Evolutionary conservation across 2,888 invertebrate genomes (phyloP).

Genomic region (Ectemnius lituratus): DNA sequence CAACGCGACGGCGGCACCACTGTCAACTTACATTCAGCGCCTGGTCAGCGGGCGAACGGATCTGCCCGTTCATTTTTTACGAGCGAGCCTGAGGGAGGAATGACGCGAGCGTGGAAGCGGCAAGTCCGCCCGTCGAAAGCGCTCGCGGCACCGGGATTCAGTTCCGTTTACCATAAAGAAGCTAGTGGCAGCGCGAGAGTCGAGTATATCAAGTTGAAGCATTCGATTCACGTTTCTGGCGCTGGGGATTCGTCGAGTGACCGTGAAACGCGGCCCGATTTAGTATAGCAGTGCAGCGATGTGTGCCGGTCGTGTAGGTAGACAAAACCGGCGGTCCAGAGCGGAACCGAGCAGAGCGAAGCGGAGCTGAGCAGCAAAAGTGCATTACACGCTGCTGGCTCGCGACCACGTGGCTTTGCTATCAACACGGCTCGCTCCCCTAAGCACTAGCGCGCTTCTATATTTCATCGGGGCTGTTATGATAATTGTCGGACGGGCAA

Average conservation of each 20-base stretch:
- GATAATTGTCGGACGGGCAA: slow-evolving; percentile 66
- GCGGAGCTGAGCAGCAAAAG: neutral
- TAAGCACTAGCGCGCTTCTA: slow-evolving; percentile 57
- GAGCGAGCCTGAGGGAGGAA: slow-evolving; percentile 11
- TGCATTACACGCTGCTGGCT: slow-evolving; percentile 46
- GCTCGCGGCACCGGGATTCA: no score
- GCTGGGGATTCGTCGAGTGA: slow-evolving; percentile 10
- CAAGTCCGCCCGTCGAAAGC: no score
- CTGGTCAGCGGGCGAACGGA: neutral
- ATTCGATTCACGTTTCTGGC: neutral
- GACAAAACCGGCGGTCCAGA: no score
- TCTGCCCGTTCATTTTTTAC: slow-evolving; percentile 37
- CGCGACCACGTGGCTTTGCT: slow-evolving; percentile 56
- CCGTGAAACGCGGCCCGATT: slow-evolving; percentile 1
- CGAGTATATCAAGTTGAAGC: neutral
- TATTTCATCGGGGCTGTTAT: slow-evolving; percentile 72
- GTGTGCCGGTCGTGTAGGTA: neutral
- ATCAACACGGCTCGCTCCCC: slow-evolving; percentile 35
- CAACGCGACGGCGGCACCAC: slow-evolving; percentile 25
- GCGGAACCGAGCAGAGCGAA: neutral
- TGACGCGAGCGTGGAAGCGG: slow-evolving; percentile 32
- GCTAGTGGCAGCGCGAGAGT: neutral
- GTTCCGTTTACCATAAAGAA: neutral
- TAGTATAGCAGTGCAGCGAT: neutral
- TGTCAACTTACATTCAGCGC: slow-evolving; percentile 46